A percentile compares a stretch with the other conserved stretches of the same genome.
Evolutionary conservation across 2,113 vertebrate species (phyloP).

Genomic region (Octodon degus): DNA sequence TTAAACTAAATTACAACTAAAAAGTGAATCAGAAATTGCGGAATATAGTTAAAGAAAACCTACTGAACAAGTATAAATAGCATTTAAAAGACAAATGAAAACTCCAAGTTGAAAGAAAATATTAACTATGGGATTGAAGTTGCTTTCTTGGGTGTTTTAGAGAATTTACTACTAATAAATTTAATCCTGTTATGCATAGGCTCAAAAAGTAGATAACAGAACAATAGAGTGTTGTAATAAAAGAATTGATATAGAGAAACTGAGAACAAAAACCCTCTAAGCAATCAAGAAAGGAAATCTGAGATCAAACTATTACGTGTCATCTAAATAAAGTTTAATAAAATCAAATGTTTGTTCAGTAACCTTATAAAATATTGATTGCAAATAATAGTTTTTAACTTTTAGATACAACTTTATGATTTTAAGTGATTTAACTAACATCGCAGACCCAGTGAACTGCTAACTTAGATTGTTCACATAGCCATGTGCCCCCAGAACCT

Average conservation of each 20-base stretch:
- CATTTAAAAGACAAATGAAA: background rate
- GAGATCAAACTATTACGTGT: background rate
- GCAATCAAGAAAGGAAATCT: background rate
- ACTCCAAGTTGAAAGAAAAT: background rate
- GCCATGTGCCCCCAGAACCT: rapidly evolving
- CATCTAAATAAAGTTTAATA: background rate
- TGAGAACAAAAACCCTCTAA: background rate
- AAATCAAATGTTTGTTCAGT: background rate
- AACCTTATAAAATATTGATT: background rate
- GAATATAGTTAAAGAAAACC: background rate
- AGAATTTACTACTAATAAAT: background rate
- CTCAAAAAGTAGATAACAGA: background rate
- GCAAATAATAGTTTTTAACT: background rate
- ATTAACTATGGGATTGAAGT: background rate
- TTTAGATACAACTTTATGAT: background rate
- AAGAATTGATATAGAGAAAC: background rate
- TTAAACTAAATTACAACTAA: background rate
- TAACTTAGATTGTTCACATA: background rate
- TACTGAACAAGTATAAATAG: background rate
- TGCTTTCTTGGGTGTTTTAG: background rate
- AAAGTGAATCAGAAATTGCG: background rate
- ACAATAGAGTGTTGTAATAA: background rate
- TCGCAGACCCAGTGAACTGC: too few species aligned
- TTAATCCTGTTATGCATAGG: background rate
- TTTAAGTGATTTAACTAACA: background rate